Evolutionary conservation across 2,888 invertebrate species (phyloP).

Genomic region (Netelia melanura): DNA sequence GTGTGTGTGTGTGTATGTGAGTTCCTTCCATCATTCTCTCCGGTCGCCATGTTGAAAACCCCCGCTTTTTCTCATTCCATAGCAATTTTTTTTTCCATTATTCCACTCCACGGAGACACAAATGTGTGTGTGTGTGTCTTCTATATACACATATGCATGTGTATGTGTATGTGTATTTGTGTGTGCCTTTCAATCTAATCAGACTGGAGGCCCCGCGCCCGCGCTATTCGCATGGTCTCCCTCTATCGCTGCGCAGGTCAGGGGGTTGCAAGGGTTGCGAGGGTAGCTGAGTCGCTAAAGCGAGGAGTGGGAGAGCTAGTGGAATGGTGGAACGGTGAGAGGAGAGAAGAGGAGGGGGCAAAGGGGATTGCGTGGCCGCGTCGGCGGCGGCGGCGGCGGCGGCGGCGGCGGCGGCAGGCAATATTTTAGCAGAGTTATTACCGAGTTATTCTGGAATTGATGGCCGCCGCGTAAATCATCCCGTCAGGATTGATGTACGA

Average conservation of each 20-base stretch:
- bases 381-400: constrained; percentile 18
- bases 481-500: constrained; percentile 80
- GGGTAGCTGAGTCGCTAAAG: neutral
- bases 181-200: constrained; percentile 70
- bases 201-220: constrained; percentile 49
- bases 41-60: neutral
- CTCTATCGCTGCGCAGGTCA: constrained; percentile 20
- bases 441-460: constrained; percentile 82
- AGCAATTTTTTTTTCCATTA: constrained; percentile 67
- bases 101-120: constrained; percentile 52
- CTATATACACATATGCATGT: neutral
- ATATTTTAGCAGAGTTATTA: constrained; percentile 80
- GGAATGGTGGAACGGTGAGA: constrained; percentile 1
- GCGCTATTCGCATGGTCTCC: constrained; percentile 45
- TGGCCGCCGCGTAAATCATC: constrained; percentile 81
- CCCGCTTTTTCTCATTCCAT: constrained; percentile 8
- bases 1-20: neutral
- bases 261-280: constrained; percentile 41
- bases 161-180: constrained; percentile 44
- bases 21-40: constrained; percentile 52
- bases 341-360: neutral
- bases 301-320: neutral
- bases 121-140: constrained; percentile 42
- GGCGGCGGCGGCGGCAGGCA: constrained; percentile 72
- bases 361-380: constrained; percentile 12